phyloP scores from a whole-genome alignment of 2,113 vertebrate species.

The Lynx canadensis region DNA sequence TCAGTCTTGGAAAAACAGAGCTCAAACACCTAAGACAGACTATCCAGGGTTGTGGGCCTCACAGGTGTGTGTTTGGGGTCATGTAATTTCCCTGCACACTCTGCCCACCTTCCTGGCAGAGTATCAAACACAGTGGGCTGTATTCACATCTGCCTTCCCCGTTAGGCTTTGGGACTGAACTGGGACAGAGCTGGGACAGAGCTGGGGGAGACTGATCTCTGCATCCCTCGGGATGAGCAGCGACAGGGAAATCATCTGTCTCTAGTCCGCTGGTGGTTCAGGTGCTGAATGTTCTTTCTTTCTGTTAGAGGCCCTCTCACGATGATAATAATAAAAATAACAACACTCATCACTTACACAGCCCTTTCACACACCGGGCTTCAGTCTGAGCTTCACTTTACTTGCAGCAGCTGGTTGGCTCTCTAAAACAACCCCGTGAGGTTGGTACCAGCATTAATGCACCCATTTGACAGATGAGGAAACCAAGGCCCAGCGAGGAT shows the following conservation, averaged over 20 bases:
- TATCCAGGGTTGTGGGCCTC: neutral
- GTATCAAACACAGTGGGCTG: neutral
- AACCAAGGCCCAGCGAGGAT: neutral
- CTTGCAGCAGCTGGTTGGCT: neutral
- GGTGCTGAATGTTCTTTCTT: too few relatives aligned
- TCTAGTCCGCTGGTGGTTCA: neutral
- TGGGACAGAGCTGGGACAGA: neutral
- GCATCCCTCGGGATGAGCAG: neutral
- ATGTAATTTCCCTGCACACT: neutral
- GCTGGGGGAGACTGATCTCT: neutral
- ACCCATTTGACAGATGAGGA: neutral
- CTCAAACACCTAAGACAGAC: neutral
- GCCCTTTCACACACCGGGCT: neutral
- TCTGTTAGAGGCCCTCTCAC: neutral
- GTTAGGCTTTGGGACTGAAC: neutral
- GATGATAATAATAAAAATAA: neutral
- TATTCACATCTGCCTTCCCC: neutral
- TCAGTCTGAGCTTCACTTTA: neutral
- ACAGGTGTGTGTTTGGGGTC: neutral
- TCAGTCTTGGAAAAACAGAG: neutral
- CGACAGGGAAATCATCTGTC: rapidly evolving
- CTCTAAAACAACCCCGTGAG: neutral
- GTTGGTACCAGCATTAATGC: rapidly evolving
- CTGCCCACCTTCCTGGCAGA: neutral
- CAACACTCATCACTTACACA: rapidly evolving